Percentiles rank a stretch among this genome's conserved stretches.
phyloP scores from a whole-genome alignment of 2,797 vertebrate species.

The Adelosebastes latens region DNA sequence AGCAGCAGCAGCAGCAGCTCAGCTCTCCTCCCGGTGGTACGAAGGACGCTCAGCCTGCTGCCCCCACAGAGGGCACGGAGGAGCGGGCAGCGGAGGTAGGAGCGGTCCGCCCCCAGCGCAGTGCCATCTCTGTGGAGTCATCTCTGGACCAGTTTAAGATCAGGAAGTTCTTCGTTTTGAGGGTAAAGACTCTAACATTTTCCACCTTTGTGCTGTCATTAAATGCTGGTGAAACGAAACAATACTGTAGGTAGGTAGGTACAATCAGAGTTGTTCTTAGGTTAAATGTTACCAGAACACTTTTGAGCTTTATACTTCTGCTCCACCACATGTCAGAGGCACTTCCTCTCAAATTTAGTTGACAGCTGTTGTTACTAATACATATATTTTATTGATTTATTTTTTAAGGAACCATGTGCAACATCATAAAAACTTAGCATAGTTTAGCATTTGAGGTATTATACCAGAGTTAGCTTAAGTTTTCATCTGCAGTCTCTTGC shows the following conservation, averaged over 20 bases:
- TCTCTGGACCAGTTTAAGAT: slow-evolving; percentile 68
- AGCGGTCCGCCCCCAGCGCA: neutral
- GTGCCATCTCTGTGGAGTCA: neutral
- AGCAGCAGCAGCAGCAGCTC: neutral
- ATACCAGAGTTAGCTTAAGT: neutral
- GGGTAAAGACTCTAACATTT: slow-evolving; percentile 69
- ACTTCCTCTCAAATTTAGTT: neutral
- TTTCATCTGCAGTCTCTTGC: neutral
- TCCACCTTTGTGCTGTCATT: neutral
- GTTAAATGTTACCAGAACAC: neutral
- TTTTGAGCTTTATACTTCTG: neutral
- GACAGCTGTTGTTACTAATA: neutral
- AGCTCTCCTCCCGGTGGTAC: neutral
- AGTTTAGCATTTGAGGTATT: neutral
- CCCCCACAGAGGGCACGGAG: neutral
- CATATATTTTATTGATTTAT: neutral
- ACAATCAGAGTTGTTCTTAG: too few relatives aligned
- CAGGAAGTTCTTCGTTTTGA: slow-evolving; percentile 82
- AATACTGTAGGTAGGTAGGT: too few relatives aligned
- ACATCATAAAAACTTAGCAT: neutral
- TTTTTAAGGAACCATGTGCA: neutral
- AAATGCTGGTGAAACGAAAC: neutral
- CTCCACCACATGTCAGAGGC: neutral
- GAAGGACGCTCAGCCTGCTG: neutral
- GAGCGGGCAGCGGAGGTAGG: neutral